phyloP scores from a whole-genome alignment of 1,140 invertebrate species.

The Himalopsyche phryganea region DNA sequence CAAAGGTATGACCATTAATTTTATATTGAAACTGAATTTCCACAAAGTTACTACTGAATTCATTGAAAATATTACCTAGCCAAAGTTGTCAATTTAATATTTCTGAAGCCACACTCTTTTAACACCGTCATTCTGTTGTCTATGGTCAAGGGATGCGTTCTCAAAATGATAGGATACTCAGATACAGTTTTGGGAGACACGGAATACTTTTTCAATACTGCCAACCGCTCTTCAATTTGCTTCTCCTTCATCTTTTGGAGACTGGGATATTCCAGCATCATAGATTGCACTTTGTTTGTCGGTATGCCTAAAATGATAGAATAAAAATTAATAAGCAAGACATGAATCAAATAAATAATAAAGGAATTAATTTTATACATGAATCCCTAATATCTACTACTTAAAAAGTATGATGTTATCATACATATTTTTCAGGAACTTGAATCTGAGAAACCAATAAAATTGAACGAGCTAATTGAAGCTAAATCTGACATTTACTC shows the following conservation, averaged over 20 bases:
- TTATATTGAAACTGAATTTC: too few relatives aligned
- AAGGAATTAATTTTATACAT: not conserved
- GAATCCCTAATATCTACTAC: not conserved
- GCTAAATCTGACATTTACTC: not conserved
- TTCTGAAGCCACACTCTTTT: conserved; percentile 51
- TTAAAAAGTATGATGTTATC: not conserved
- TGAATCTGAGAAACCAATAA: too few relatives aligned
- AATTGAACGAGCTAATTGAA: too few relatives aligned
- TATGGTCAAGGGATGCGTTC: conserved; percentile 51
- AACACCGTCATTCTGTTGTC: conserved; percentile 54
- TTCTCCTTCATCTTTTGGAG: conserved; percentile 25
- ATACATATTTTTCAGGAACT: too few relatives aligned
- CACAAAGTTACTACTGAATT: too few relatives aligned
- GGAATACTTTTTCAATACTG: conserved; percentile 41
- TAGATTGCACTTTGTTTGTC: conserved; percentile 12
- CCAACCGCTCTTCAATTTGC: conserved; percentile 38
- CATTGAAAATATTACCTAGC: conserved; percentile 44
- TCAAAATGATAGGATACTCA: conserved; percentile 51
- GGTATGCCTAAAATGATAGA: conserved; percentile 10
- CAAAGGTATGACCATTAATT: too few relatives aligned
- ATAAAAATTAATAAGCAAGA: not conserved
- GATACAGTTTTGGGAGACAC: conserved; percentile 47
- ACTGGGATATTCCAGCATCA: conserved; percentile 23
- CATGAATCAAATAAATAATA: not conserved
- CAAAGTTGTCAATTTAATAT: conserved; percentile 46